These are phyloP conservation scores for Podilymbus podiceps DNA, from an alignment of 2,113 vertebrate species.

Conservation along the genomic window DNA sequence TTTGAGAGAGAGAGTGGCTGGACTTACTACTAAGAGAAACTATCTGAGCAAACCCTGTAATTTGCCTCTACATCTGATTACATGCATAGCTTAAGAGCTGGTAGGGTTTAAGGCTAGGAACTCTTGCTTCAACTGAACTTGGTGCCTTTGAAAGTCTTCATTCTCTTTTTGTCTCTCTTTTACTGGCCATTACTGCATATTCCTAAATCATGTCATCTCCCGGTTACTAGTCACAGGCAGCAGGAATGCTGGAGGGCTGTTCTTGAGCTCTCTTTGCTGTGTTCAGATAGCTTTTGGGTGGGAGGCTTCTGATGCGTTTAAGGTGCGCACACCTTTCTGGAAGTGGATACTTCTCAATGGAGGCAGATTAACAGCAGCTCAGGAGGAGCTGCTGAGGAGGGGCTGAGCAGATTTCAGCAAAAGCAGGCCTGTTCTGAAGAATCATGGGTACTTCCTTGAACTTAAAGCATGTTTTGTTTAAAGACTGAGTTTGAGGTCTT, in stretches of 20 bases:
- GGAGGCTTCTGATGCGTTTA: neutral
- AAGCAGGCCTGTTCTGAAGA: neutral
- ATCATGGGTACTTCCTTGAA: neutral
- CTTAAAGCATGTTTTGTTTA: neutral
- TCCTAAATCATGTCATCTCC: neutral
- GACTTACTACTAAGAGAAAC: neutral
- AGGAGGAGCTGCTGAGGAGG: neutral
- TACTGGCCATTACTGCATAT: neutral
- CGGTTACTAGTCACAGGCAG: neutral
- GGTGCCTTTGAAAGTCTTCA: neutral
- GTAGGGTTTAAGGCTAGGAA: neutral
- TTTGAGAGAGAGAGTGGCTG: neutral
- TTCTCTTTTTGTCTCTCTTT: neutral
- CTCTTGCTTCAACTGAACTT: neutral
- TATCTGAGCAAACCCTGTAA: neutral
- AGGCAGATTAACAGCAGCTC: neutral
- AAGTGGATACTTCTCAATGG: accelerated
- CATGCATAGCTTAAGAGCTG: neutral
- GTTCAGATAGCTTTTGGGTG: neutral
- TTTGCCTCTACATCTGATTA: neutral
- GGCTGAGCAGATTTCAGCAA: neutral
- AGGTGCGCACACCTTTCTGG: neutral
- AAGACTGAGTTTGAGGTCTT: neutral
- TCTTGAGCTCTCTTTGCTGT: neutral
- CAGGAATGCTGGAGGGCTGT: neutral